Conservation (phyloP, 2,113 vertebrate species). For the Seriola aureovittata region DNA sequence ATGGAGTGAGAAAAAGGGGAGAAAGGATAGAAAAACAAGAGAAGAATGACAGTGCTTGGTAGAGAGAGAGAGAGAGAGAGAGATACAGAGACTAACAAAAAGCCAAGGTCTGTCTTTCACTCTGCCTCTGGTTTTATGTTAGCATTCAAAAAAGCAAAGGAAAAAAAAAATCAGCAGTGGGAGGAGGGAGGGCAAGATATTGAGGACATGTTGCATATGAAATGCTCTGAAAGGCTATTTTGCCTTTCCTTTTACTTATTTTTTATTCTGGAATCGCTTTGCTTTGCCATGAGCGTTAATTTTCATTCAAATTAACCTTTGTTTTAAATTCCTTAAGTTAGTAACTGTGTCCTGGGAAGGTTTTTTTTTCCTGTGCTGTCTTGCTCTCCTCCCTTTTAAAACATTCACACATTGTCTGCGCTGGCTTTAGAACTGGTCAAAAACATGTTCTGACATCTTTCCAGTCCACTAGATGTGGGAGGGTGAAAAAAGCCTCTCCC, state of each 20-base stretch:
- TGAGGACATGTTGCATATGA: slow-evolving; percentile 20
- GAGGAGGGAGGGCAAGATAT: not conserved
- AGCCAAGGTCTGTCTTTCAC: slow-evolving; percentile 57
- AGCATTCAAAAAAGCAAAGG: slow-evolving; percentile 8
- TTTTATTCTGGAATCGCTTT: not conserved
- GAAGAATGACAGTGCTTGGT: slow-evolving; percentile 23
- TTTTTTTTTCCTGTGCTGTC: slow-evolving; percentile 13
- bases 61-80: slow-evolving; percentile 3
- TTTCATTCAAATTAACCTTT: slow-evolving; percentile 15
- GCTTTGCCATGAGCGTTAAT: slow-evolving; percentile 9
- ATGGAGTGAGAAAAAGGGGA: slow-evolving; percentile 40
- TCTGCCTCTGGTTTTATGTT: slow-evolving; percentile 20
- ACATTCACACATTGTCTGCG: not conserved
- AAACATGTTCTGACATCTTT: slow-evolving; percentile 6
- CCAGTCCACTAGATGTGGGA: slow-evolving; percentile 10
- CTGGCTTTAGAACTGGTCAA: not conserved
- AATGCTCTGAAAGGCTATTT: slow-evolving; percentile 28
- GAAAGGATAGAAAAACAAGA: slow-evolving; percentile 17
- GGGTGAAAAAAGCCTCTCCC: not conserved
- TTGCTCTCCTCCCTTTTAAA: slow-evolving; percentile 9
- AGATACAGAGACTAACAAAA: slow-evolving; percentile 41
- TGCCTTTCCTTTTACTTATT: not conserved
- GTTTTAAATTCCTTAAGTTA: slow-evolving; percentile 19
- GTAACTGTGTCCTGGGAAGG: not conserved
- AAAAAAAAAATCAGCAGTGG: not conserved